Percentiles rank a stretch among this genome's conserved stretches.
Conservation (phyloP, 2,113 vertebrate genomes). For the Gadus macrocephalus region DNA sequence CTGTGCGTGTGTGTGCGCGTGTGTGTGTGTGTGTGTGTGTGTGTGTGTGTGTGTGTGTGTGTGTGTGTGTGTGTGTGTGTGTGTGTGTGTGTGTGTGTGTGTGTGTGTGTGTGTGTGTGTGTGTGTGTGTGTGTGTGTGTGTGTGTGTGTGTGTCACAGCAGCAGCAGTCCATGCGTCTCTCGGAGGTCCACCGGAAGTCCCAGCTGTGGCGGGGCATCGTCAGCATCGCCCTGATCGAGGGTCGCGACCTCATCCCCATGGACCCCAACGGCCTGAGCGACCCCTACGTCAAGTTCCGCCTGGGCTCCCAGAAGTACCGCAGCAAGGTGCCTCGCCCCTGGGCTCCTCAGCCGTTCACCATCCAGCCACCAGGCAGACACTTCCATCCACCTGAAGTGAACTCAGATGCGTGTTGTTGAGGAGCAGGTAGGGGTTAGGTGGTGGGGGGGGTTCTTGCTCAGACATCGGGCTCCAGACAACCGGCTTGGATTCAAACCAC, state of each 20-base stretch:
- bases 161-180: slow-evolving; percentile 82
- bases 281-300: slow-evolving; percentile 91
- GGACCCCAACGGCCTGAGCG: slow-evolving; percentile 89
- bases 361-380: not conserved
- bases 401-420: not conserved
- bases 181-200: slow-evolving; percentile 84
- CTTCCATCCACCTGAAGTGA: not conserved
- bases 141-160: slow-evolving; percentile 60
- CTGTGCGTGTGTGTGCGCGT: too few species aligned
- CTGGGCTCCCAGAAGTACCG: slow-evolving; percentile 90
- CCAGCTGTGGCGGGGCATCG: slow-evolving; percentile 88
- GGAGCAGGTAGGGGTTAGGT: too few species aligned
- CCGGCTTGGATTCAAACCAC: too few species aligned
- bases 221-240: slow-evolving; percentile 87
- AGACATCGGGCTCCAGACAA: too few species aligned
- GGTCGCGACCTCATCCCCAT: slow-evolving; percentile 83
- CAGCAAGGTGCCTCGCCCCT: slow-evolving; percentile 81
- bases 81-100: not conserved
- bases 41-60: too few species aligned
- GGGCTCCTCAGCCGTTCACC: not conserved
- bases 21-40: too few species aligned
- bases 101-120: not conserved
- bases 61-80: too few species aligned
- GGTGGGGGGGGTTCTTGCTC: too few species aligned
- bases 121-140: slow-evolving; percentile 15